phyloP scores from a whole-genome alignment of 1,140 invertebrate species.

The Drosophila persimilis region DNA sequence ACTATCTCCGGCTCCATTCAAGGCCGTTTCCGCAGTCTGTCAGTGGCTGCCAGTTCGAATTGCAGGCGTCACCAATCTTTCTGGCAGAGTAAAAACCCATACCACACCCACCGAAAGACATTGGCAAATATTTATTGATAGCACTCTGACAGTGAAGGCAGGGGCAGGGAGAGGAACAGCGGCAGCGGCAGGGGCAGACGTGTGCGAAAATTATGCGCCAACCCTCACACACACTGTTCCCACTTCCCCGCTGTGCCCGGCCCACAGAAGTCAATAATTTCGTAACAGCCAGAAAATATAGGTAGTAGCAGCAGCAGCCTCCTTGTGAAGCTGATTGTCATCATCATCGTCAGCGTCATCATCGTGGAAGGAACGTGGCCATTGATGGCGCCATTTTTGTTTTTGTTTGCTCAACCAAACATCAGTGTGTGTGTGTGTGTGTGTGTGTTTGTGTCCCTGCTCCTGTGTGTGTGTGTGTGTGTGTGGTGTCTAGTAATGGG shows the following conservation, averaged over 20 bases:
- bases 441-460: conserved; percentile 22
- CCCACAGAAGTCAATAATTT: conserved; percentile 39
- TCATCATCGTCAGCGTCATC: conserved; percentile 46
- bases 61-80: conserved; percentile 48
- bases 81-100: conserved; percentile 18
- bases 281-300: conserved; percentile 28
- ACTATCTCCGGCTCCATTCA: conserved; percentile 10
- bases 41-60: conserved; percentile 51
- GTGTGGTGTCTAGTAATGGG: conserved; percentile 58
- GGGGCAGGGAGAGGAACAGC: conserved; percentile 5
- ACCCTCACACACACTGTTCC: background rate
- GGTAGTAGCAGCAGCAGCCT: conserved; percentile 1
- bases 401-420: conserved; percentile 64
- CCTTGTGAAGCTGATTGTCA: conserved; percentile 15
- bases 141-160: conserved; percentile 49
- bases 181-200: conserved; percentile 15
- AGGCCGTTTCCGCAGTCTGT: conserved; percentile 14
- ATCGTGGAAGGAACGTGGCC: conserved; percentile 27
- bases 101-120: conserved; percentile 27
- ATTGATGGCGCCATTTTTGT: conserved; percentile 79
- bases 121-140: conserved; percentile 54
- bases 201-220: conserved; percentile 51
- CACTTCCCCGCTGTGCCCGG: background rate
- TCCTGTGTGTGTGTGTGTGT: conserved; percentile 8
- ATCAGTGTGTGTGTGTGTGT: conserved; percentile 29